Base-by-base conservation (phyloP, 2,888 invertebrate genomes). In the Harpalus rufipes region DNA sequence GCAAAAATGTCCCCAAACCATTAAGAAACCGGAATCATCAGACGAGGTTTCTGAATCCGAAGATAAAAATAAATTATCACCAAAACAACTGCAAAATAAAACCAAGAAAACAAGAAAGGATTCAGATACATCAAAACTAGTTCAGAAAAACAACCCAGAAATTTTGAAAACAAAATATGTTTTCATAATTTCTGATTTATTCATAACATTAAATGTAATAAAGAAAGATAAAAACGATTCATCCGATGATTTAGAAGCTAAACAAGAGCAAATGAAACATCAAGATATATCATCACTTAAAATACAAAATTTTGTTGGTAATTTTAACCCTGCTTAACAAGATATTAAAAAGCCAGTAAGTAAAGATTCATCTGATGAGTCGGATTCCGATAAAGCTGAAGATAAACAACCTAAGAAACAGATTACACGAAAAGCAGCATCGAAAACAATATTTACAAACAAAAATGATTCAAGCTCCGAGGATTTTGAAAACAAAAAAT, bases 41-140 rank as follows among this genome's bases (percentile, higher is more conserved):
- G 78, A 78, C 14, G 58, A 78, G 25, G 59, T n/a, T n/a, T n/a
- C n/a, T n/a, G 59, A 78, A 21, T 58, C 39, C n/a, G n/a, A n/a
- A n/a, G n/a, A n/a, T 58, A 14, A 78, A 21, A 44, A 25, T 14
- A 78, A 78, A 63, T 8, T n/a, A n/a, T n/a, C n/a, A n/a, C n/a
- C n/a, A n/a, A n/a, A n/a, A n/a, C n/a, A n/a, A n/a, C n/a, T n/a
- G n/a, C n/a, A n/a, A n/a, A n/a, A n/a, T n/a, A n/a, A n/a, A n/a
- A n/a, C 8, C 10, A 12, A 51, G 12, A 51, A 51, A 51, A 51
- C 44, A 51, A 51, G 10, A 10, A 32, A 32, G 5, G 6, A n/a
- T n/a, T n/a, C n/a, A n/a, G n/a, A n/a, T n/a, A n/a, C n/a, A n/a
- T n/a, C n/a, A n/a, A n/a, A n/a, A n/a, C n/a, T n/a, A n/a, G n/a